phyloP scores from a whole-genome alignment of 2,888 invertebrate genomes.

The Oligia strigilis region DNA sequence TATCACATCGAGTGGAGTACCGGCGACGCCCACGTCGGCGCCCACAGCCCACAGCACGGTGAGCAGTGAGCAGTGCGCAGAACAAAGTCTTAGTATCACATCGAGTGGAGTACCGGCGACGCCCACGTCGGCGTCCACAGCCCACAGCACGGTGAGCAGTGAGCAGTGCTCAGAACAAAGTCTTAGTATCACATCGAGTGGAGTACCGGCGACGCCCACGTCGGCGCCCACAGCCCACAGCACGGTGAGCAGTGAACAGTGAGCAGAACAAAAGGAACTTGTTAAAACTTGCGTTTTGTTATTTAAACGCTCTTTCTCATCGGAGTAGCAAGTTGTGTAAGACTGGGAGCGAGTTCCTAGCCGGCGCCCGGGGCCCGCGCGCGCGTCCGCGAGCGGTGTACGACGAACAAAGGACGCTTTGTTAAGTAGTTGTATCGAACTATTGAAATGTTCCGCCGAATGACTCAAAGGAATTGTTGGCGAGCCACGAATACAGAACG shows the following conservation, averaged over 20 bases:
- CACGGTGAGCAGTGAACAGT: not conserved
- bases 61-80: not conserved
- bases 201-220: not conserved
- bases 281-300: conserved; percentile 17
- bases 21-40: not conserved
- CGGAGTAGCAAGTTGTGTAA: not conserved
- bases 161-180: not conserved
- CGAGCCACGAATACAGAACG: conserved; percentile 3
- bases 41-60: not conserved
- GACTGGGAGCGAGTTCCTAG: not conserved
- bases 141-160: not conserved
- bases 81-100: not conserved
- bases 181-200: not conserved
- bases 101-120: too few species aligned
- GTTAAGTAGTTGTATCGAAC: not conserved
- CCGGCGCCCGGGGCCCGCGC: not conserved
- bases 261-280: conserved; percentile 30
- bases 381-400: too few species aligned
- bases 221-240: not conserved
- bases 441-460: conserved; percentile 7
- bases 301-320: conserved; percentile 29
- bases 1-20: too few species aligned
- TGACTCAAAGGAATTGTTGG: conserved; percentile 32
- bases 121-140: not conserved
- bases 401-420: not conserved